Conservation (phyloP, 2,113 vertebrate genomes). For the Amblyornis subalaris region DNA sequence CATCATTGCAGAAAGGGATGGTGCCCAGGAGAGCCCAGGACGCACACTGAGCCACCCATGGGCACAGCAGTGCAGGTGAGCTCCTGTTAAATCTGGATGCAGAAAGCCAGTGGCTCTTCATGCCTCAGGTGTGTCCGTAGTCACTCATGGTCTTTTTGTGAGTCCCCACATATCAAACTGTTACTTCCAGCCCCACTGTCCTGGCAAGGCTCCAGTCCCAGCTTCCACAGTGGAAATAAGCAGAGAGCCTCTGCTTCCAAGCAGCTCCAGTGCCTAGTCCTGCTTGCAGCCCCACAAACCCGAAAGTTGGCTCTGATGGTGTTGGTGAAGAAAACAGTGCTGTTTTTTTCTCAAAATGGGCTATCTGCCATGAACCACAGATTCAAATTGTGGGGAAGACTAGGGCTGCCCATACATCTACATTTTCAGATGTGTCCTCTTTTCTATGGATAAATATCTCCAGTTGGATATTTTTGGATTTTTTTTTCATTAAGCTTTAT, state of each 20-base stretch:
- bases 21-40: not conserved
- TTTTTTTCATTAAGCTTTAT: not conserved
- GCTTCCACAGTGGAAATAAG: not conserved
- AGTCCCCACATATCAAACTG: not conserved
- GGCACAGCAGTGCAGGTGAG: rapidly evolving
- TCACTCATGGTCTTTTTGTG: not conserved
- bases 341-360: not conserved
- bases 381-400: not conserved
- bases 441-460: conserved; percentile 6
- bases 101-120: not conserved
- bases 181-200: not conserved
- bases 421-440: conserved; percentile 4
- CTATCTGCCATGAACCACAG: conserved; percentile 16
- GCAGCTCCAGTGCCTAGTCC: not conserved
- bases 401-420: not conserved
- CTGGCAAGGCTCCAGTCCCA: not conserved
- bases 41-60: not conserved
- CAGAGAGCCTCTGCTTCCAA: not conserved
- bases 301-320: not conserved
- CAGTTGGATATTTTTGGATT: not conserved
- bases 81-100: not conserved
- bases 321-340: not conserved
- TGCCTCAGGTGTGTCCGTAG: not conserved
- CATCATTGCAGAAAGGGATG: not conserved
- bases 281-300: not conserved